Evolutionary conservation across 2,113 vertebrate species (phyloP).

Genomic region (Diphyllodes magnificus): DNA sequence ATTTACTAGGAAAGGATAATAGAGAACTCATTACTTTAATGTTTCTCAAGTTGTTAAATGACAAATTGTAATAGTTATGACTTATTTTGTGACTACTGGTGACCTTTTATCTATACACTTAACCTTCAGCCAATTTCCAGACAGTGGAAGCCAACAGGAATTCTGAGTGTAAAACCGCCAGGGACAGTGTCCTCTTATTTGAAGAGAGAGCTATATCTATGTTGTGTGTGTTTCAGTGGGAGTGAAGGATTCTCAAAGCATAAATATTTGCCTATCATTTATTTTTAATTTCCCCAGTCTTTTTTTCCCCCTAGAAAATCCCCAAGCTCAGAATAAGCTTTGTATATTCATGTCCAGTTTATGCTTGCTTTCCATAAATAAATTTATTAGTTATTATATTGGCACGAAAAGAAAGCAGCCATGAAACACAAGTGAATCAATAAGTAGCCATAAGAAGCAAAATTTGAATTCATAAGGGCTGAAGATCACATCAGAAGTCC

Average conservation of each 20-base stretch:
- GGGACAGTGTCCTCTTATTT: background rate
- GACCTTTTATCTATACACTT: background rate
- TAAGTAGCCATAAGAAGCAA: background rate
- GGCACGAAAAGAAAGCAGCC: background rate
- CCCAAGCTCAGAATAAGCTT: background rate
- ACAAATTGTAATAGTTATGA: background rate
- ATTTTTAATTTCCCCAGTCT: background rate
- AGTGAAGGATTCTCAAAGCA: background rate
- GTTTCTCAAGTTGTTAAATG: constrained; percentile 29
- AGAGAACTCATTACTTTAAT: constrained; percentile 34
- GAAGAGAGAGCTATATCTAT: background rate
- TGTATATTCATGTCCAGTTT: background rate
- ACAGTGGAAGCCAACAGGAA: background rate
- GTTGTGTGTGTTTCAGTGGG: background rate
- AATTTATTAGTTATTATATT: background rate
- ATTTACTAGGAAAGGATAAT: constrained; percentile 23
- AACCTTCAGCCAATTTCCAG: constrained; percentile 9
- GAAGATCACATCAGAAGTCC: background rate
- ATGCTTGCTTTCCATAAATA: background rate
- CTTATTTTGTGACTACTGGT: constrained; percentile 4
- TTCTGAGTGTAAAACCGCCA: background rate
- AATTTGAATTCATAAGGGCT: background rate
- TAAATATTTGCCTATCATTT: background rate
- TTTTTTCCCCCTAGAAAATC: background rate
- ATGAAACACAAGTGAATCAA: background rate